Conservation (phyloP, 2,888 invertebrate genomes). For the Drosophila borealis region DNA sequence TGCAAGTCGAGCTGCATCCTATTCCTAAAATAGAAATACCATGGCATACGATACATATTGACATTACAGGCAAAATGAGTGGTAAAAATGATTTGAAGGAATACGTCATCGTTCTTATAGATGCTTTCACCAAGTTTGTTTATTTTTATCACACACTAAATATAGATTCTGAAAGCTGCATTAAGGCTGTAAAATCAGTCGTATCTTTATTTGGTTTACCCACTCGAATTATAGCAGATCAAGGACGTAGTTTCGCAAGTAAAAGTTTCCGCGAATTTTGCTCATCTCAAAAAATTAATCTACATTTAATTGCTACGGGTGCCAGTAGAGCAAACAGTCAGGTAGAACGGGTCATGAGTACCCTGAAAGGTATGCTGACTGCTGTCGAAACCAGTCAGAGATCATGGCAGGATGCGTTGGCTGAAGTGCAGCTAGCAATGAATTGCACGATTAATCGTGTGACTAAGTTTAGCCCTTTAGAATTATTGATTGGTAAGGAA, state of each 20-base stretch:
- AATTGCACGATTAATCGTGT: constrained; percentile 20
- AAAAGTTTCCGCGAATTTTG: not conserved
- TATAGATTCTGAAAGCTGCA: too few relatives aligned
- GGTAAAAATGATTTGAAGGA: too few relatives aligned
- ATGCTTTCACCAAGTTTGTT: not conserved
- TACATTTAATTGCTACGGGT: not conserved
- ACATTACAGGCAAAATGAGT: too few relatives aligned
- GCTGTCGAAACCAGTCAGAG: constrained; percentile 7
- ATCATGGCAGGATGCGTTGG: constrained; percentile 14
- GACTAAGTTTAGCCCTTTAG: constrained; percentile 1
- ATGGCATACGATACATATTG: not conserved
- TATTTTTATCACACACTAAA: not conserved
- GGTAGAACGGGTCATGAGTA: constrained; percentile 3
- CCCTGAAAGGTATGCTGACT: constrained; percentile 7
- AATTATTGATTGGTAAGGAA: too few relatives aligned
- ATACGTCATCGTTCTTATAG: too few relatives aligned
- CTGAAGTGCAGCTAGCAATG: constrained; percentile 19
- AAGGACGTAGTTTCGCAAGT: constrained; percentile 8
- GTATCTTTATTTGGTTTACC: not conserved
- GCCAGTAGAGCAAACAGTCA: constrained; percentile 9
- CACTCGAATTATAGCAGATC: not conserved
- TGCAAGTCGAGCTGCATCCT: too few relatives aligned
- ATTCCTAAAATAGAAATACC: too few relatives aligned
- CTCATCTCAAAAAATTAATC: constrained; percentile 1
- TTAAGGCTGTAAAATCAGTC: too few relatives aligned